These are phyloP conservation scores for Scaptomyza montana DNA, from an alignment of 1,140 invertebrate genomes.

Conservation along the genomic window DNA sequence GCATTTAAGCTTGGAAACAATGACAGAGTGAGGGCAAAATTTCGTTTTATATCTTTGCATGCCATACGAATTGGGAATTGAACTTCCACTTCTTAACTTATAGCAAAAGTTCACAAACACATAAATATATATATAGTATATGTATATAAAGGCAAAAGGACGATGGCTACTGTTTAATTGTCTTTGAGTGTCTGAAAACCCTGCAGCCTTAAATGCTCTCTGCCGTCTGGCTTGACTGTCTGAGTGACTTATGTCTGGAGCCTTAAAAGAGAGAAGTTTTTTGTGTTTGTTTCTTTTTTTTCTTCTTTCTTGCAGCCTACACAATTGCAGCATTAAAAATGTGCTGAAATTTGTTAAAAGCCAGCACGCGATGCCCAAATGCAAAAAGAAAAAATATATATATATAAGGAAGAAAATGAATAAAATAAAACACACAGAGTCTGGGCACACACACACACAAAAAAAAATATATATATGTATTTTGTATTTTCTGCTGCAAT, in stretches of 20 bases:
- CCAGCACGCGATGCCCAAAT: conserved; percentile 61
- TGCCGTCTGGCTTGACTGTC: conserved; percentile 45
- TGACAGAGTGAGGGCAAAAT: background rate
- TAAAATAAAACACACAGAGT: conserved; percentile 39
- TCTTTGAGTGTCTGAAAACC: conserved; percentile 63
- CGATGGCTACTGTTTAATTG: conserved; percentile 61
- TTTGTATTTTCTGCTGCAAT: conserved; percentile 36
- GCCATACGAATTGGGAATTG: background rate
- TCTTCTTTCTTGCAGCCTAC: conserved; percentile 51
- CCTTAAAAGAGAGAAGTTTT: conserved; percentile 49
- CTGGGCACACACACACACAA: conserved; percentile 45
- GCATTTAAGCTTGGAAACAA: background rate
- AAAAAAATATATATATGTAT: conserved; percentile 23
- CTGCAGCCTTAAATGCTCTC: conserved; percentile 37
- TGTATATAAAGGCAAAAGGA: conserved; percentile 29
- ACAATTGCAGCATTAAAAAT: conserved; percentile 69
- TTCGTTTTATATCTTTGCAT: background rate
- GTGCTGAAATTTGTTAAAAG: conserved; percentile 53
- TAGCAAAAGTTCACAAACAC: conserved; percentile 1
- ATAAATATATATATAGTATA: conserved; percentile 2
- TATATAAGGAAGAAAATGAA: conserved; percentile 11
- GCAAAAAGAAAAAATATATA: conserved; percentile 15
- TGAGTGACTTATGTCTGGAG: conserved; percentile 83
- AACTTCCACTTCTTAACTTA: conserved; percentile 1
- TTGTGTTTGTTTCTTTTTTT: conserved; percentile 1